phyloP scores from a whole-genome alignment of 23 tunicate genomes.

The Trididemnum clinides region DNA sequence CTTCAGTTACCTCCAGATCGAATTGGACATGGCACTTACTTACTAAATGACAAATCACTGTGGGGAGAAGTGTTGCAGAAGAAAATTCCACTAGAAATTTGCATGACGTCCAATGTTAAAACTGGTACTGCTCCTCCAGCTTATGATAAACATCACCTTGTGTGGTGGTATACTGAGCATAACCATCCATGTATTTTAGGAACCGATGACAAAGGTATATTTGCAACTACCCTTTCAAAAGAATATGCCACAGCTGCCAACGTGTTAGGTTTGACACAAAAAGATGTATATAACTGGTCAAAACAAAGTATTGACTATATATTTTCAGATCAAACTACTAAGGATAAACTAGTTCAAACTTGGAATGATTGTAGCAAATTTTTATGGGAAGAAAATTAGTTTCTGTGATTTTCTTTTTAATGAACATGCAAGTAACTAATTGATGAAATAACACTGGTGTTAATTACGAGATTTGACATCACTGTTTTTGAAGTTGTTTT shows the following conservation, averaged over 20 bases:
- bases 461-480: no score
- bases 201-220: slow-evolving; percentile 96
- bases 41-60: slow-evolving; percentile 21
- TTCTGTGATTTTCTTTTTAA: no score
- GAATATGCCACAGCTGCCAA: slow-evolving; percentile 64
- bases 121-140: slow-evolving; percentile 52
- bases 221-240: slow-evolving; percentile 72
- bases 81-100: slow-evolving; percentile 80
- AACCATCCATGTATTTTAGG: slow-evolving; percentile 67
- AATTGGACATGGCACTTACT: slow-evolving; percentile 94
- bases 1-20: slow-evolving; percentile 75
- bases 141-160: slow-evolving; percentile 68
- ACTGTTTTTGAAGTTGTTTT: no score
- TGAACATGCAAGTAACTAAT: no score
- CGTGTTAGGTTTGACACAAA: slow-evolving; percentile 3
- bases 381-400: no score
- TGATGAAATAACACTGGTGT: no score
- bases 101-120: slow-evolving; percentile 84
- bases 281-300: slow-evolving; percentile 55
- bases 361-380: slow-evolving; percentile 17
- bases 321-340: slow-evolving; percentile 67
- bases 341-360: slow-evolving; percentile 2
- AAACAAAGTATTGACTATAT: slow-evolving; percentile 43
- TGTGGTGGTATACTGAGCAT: slow-evolving; percentile 38
- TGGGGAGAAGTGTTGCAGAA: slow-evolving; percentile 15